phyloP scores from a whole-genome alignment of 2,797 vertebrate genomes.

The Hapalemur alaotrensis region DNA sequence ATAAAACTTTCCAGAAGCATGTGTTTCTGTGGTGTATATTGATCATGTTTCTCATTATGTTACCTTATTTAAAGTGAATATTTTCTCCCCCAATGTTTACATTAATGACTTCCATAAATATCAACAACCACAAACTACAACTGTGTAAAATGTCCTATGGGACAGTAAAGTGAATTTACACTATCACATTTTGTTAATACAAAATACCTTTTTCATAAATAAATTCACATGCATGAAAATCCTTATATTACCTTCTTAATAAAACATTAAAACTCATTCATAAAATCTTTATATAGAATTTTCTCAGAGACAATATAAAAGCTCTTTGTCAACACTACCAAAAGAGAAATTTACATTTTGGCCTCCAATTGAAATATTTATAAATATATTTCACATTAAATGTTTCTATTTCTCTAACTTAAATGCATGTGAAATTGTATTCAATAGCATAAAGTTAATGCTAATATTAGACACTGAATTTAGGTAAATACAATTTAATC shows the following conservation, averaged over 20 bases:
- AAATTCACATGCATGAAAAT: not conserved
- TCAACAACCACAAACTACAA: not conserved
- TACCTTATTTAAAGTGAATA: conserved; percentile 36
- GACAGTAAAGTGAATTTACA: not conserved
- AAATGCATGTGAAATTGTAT: not conserved
- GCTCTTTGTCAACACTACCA: conserved; percentile 27
- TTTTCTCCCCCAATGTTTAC: conserved; percentile 36
- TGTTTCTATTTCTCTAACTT: conserved; percentile 58
- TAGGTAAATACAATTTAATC: conserved; percentile 70
- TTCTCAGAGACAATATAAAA: conserved; percentile 46
- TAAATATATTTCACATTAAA: conserved; percentile 65
- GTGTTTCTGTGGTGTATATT: not conserved
- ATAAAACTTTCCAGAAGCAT: conserved; percentile 46
- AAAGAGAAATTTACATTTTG: not conserved
- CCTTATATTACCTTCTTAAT: not conserved
- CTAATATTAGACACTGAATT: not conserved
- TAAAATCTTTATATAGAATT: not conserved
- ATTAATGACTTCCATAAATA: conserved; percentile 55
- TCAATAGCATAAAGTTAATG: not conserved
- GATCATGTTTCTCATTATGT: conserved; percentile 29
- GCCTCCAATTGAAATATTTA: conserved; percentile 43
- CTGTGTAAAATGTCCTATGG: not conserved
- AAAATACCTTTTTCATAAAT: not conserved
- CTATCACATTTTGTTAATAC: not conserved
- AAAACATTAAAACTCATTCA: not conserved